Evolutionary conservation across 2,113 vertebrate species (phyloP).

Genomic region (Meleagris gallopavo): DNA sequence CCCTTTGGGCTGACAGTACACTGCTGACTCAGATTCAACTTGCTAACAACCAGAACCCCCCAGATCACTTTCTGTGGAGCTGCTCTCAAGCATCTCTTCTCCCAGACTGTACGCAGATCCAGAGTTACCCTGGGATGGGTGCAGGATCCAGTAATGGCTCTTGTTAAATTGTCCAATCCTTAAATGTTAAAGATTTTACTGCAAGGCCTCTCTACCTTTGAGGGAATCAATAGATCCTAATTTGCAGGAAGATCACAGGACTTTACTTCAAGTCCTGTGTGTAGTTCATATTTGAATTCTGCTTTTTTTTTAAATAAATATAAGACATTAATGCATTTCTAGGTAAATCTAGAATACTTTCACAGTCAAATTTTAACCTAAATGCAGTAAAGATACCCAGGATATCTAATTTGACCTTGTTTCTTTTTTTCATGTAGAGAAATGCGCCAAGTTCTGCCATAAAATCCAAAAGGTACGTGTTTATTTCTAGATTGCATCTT

Average conservation of each 20-base stretch:
- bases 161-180: not conserved
- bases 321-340: not conserved
- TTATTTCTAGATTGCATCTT: not conserved
- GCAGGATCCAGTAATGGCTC: not conserved
- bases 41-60: not conserved
- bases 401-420: not conserved
- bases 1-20: not conserved
- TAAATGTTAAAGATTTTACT: not conserved
- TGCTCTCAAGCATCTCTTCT: not conserved
- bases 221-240: not conserved
- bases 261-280: not conserved
- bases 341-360: not conserved
- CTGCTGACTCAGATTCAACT: not conserved
- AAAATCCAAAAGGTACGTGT: not conserved
- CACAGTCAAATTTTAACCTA: not conserved
- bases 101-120: not conserved
- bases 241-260: not conserved
- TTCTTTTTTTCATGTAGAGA: slow-evolving; percentile 3
- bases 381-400: not conserved
- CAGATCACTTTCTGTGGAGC: not conserved
- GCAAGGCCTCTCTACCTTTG: not conserved
- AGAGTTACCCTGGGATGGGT: not conserved
- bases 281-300: not conserved
- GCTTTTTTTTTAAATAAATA: not conserved
- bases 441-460: rapidly evolving